Base-by-base conservation (phyloP, 1,140 invertebrate genomes). In the Eulimnadia texana region DNA sequence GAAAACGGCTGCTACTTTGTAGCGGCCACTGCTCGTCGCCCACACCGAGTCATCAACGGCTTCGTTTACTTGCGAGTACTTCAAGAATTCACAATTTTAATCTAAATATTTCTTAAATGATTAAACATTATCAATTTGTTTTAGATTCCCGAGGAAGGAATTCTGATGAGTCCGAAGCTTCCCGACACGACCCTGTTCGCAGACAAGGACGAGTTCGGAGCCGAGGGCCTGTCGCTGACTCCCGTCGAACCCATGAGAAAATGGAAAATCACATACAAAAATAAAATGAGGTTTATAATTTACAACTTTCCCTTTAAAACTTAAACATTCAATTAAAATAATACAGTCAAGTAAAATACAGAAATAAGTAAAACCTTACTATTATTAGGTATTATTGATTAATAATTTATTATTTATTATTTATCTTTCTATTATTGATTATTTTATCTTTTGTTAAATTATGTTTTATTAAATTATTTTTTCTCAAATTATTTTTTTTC, bases 151-250 rank as follows among this genome's bases (percentile, higher is more conserved):
- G 78, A 76, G n/a, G 72, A 81, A 66, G 84, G 83, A 20, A 68
- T 84, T 1, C 70, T 86, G 2, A 79, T 80, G 66, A 78, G 81
- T 62, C 77, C 77, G 25, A 79, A 79, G 65, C 70, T 84, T 52
- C 83, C 84, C 0, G 81, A 85, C 65, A 84, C 83, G 0, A 74
- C 77, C 1, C 67, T 85, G 9, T 77, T 78, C 54, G 80, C 80
- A 66, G 71, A 53, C 20, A 42, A 64, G 33, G 63, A 64, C 19
- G 62, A 65, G 42, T 86, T 77, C 69, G 77, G 78, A 16, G 81
- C 81, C 9, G 83, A 82, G 66, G 84, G 83, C 0, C 71, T 86
- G n/a, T 71, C 69, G 24, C 74, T 84, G 13, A 74, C 74, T 22
- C 78, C 80, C 0, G 68, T 83, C 0, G 75, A 78, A 65, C 79